Evolutionary conservation across 1,140 invertebrate species (phyloP).

Genomic region (Aphis gossypii): DNA sequence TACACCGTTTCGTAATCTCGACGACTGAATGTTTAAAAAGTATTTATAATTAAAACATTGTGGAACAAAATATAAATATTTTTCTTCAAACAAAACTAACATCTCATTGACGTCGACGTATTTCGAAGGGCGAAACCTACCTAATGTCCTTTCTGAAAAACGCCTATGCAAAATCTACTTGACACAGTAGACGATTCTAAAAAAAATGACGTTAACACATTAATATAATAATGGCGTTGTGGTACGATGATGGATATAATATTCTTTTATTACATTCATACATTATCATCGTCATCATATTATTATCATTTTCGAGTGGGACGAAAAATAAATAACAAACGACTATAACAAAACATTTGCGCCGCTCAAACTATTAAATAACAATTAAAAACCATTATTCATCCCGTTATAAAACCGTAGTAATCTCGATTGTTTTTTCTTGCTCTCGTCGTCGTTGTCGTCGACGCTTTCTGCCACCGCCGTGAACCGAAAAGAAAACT

Average conservation of each 20-base stretch:
- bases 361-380: background rate
- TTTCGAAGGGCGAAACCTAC: background rate
- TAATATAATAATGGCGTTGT: background rate
- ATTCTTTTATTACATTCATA: constrained; percentile 2
- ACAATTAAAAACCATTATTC: constrained; percentile 13
- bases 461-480: background rate
- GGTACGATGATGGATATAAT: background rate
- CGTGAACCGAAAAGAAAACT: background rate
- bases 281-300: background rate
- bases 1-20: background rate
- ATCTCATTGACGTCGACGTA: background rate
- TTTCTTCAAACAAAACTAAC: background rate
- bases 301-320: background rate
- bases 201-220: background rate
- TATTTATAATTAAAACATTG: background rate
- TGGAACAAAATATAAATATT: background rate
- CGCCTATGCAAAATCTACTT: constrained; percentile 36
- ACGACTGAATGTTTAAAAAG: background rate
- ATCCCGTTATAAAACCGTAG: background rate
- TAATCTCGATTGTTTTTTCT: background rate
- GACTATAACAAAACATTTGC: background rate
- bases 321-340: constrained; percentile 10
- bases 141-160: background rate
- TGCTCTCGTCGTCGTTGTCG: background rate
- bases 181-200: background rate